Percentiles rank a stretch among this genome's conserved stretches.
These are phyloP conservation scores for Petroica traversi DNA, from an alignment of 2,113 vertebrate species.

Conservation along the genomic window DNA sequence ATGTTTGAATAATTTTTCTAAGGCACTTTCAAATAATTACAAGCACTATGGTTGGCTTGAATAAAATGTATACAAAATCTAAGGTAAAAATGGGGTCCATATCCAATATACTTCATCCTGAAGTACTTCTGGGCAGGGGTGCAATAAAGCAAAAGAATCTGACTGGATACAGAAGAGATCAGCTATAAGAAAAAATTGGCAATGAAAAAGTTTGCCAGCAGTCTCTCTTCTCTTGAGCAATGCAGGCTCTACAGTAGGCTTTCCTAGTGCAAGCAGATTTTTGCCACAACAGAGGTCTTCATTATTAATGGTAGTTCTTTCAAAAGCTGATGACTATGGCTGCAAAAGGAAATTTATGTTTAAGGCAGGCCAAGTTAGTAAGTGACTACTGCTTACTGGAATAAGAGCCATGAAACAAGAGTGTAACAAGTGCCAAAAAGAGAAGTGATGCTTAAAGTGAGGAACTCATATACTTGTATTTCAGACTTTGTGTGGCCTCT, in stretches of 20 bases:
- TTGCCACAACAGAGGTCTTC: background rate
- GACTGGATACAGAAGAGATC: background rate
- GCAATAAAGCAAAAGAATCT: background rate
- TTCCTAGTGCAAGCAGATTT: background rate
- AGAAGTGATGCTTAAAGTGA: background rate
- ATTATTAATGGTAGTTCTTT: background rate
- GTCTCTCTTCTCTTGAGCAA: background rate
- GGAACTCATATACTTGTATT: background rate
- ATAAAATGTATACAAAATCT: background rate
- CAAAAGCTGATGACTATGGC: background rate
- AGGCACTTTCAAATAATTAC: background rate
- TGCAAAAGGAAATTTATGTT: background rate
- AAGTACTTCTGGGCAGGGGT: background rate
- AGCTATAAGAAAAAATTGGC: background rate
- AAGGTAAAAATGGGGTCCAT: background rate
- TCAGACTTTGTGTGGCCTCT: background rate
- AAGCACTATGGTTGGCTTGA: background rate
- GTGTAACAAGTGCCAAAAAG: background rate
- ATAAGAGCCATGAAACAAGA: background rate
- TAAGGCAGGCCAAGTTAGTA: background rate
- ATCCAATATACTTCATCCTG: background rate
- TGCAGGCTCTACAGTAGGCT: background rate
- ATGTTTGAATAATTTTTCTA: background rate
- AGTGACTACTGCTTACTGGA: background rate
- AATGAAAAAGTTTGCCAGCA: background rate